Base-by-base conservation (phyloP, 2,113 vertebrate genomes). In the Lanius ludovicianus region DNA sequence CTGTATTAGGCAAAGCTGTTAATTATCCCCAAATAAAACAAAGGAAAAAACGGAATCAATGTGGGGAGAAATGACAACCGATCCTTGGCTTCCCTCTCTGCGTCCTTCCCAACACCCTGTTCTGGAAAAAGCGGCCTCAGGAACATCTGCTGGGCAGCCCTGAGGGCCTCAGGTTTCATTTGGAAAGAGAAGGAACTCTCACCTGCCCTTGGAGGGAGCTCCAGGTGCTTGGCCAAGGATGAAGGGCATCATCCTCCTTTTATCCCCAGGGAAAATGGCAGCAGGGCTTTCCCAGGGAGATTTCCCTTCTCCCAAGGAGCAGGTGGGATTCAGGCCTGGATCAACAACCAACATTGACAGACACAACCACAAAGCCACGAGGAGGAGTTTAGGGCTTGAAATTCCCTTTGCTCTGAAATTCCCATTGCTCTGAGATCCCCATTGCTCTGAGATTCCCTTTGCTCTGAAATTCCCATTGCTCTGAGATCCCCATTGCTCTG, bases 1-100 rank as follows among this genome's bases (percentile, higher is more conserved):
- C 90, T 78, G 93, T 91, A 90, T 95, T 96, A 89, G 87, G 57
- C 84, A 95, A 97, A 97, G 96, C 90, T 96, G 97, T 96, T 97
- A 97, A 97, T 97, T 97, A 97, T 91, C 71, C 56, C 62, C 82
- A 88, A 96, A 96, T 95, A 96, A 97, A 93, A 91, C 93, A 96
- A 95, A 86, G 82, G 84, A 49, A 71, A 62, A 88, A 96, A 92
- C 47, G 59, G 87, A 96, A 94, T 89, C 91, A 56, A 57, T 84
- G 84, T 1, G 0, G 27, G 47, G 77, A 93, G 84, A 92, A 92
- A 67, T 79, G 80, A 92, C 84, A 93, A 31, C 27, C 1, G 1
- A 55, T 41, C 31, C 89, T 71, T 78, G 70, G 64, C 86, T 90
- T 83, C 52, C 52, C 9, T 35, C 44, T 70, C 78, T 10, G 0